Conservation (phyloP, 2,113 vertebrate genomes). For the Neotragus moschatus region DNA sequence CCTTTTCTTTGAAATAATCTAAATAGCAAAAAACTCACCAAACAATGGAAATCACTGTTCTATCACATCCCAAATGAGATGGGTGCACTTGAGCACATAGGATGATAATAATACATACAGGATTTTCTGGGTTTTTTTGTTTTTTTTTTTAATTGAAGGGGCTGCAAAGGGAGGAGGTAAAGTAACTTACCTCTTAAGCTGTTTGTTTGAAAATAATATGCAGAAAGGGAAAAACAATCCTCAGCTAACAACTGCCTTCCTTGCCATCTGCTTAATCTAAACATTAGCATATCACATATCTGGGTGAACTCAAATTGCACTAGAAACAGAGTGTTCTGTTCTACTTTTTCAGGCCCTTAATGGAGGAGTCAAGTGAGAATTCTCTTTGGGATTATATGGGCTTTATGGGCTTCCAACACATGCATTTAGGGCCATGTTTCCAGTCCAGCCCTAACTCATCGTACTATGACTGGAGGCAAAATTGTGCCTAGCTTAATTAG, state of each 20-base stretch:
- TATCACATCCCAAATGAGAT: neutral
- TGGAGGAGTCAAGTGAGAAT: slow-evolving; percentile 62
- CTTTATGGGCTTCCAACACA: slow-evolving; percentile 55
- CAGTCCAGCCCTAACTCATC: slow-evolving; percentile 66
- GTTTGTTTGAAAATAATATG: slow-evolving; percentile 75
- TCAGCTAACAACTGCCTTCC: slow-evolving; percentile 60
- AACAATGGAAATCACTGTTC: neutral
- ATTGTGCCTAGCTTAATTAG: slow-evolving; percentile 76
- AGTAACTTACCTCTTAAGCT: slow-evolving; percentile 54
- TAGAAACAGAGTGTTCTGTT: slow-evolving; percentile 49
- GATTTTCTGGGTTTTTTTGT: neutral
- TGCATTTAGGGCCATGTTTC: slow-evolving; percentile 67
- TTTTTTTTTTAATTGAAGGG: neutral
- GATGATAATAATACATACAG: neutral
- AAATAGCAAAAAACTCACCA: neutral
- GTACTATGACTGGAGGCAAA: slow-evolving; percentile 65
- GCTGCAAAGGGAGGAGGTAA: neutral
- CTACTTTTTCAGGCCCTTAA: slow-evolving; percentile 63
- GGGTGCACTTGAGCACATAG: neutral
- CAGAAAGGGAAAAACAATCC: slow-evolving; percentile 68
- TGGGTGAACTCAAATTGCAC: slow-evolving; percentile 67
- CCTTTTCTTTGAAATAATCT: slow-evolving; percentile 10
- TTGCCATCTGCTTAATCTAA: slow-evolving; percentile 75
- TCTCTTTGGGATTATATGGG: slow-evolving; percentile 55
- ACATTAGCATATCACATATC: slow-evolving; percentile 72